phyloP scores from a whole-genome alignment of 1,140 invertebrate species.

The Melipona quadrifasciata region DNA sequence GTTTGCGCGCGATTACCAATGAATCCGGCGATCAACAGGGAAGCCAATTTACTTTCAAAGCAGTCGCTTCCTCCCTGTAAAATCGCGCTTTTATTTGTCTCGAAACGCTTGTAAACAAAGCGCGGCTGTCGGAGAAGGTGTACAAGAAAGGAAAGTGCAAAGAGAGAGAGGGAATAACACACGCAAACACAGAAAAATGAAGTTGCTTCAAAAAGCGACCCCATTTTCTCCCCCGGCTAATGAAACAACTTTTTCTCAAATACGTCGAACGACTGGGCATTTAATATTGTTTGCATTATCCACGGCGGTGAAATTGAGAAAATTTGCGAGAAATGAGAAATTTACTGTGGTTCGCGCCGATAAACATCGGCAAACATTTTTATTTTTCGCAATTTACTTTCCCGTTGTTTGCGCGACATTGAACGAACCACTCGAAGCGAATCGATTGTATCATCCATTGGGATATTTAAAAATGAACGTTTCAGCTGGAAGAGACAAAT shows the following conservation, averaged over 20 bases:
- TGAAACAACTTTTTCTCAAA: background rate
- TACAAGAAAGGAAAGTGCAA: background rate
- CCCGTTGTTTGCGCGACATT: too few relatives aligned
- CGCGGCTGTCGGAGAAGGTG: background rate
- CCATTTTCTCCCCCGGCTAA: background rate
- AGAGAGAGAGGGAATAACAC: background rate
- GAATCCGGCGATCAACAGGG: constrained; percentile 35
- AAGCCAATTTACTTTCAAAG: constrained; percentile 49
- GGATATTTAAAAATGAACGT: too few relatives aligned
- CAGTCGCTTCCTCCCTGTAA: background rate
- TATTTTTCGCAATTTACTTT: too few relatives aligned
- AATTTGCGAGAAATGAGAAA: too few relatives aligned
- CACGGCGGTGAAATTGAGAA: too few relatives aligned
- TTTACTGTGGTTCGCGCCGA: too few relatives aligned
- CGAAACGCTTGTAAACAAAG: background rate
- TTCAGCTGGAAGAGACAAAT: too few relatives aligned
- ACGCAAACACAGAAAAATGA: background rate
- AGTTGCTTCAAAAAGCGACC: background rate
- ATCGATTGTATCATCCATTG: too few relatives aligned
- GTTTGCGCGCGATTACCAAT: constrained; percentile 22
- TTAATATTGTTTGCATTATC: too few relatives aligned
- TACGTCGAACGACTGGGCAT: too few relatives aligned
- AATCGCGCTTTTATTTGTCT: constrained; percentile 26
- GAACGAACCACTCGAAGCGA: too few relatives aligned
- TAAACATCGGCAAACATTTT: too few relatives aligned